Conservation (phyloP, 2,113 vertebrate species). For the Cheilinus undulatus region DNA sequence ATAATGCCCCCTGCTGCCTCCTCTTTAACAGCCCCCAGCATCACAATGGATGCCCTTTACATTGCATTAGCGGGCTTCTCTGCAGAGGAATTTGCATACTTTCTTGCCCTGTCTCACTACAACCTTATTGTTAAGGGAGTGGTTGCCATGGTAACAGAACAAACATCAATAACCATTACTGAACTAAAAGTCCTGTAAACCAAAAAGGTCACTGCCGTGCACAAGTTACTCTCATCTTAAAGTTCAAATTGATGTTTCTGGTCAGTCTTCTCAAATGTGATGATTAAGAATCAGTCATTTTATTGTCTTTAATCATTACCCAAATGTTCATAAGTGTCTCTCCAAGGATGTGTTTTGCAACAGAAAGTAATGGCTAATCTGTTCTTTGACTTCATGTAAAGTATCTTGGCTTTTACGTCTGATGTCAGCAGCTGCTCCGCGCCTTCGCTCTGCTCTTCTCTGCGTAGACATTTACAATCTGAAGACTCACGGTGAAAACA, state of each 20-base stretch:
- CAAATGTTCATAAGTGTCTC: too few species aligned
- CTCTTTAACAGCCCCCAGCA: conserved; percentile 19
- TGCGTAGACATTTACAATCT: conserved; percentile 8
- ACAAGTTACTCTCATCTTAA: not conserved
- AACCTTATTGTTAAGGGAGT: conserved; percentile 33
- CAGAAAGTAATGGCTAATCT: not conserved
- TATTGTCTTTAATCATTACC: not conserved
- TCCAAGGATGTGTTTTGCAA: not conserved
- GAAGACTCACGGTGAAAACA: conserved; percentile 2
- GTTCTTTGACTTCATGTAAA: conserved; percentile 17
- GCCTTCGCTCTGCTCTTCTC: not conserved
- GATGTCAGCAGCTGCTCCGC: conserved; percentile 17
- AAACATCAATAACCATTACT: conserved; percentile 35
- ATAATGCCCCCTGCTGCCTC: conserved; percentile 55
- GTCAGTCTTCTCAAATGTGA: not conserved
- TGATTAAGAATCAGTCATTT: not conserved
- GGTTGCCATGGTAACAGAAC: conserved; percentile 52
- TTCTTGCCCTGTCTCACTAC: conserved; percentile 28
- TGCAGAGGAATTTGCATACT: conserved; percentile 55
- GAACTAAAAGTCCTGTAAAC: conserved; percentile 32
- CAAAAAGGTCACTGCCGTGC: conserved; percentile 12
- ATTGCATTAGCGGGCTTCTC: conserved; percentile 28
- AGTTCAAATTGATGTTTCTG: conserved; percentile 37
- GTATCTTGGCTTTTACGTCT: conserved; percentile 13
- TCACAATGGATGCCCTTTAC: conserved; percentile 70